phyloP scores from a whole-genome alignment of 2,888 invertebrate species.

The Abrostola tripartita region DNA sequence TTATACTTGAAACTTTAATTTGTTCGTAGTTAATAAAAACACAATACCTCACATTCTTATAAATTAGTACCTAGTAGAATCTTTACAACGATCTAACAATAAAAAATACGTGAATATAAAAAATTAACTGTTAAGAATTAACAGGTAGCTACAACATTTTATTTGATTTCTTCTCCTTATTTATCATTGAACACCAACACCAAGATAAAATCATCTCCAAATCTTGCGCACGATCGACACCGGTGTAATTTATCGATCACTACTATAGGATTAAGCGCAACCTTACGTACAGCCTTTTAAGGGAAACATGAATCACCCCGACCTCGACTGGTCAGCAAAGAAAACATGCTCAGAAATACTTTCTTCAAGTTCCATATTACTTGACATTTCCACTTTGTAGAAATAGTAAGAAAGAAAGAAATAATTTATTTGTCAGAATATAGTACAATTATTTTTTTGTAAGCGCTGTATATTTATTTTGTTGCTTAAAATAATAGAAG shows the following conservation, averaged over 20 bases:
- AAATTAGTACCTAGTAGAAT: too few species aligned
- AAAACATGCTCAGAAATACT: slow-evolving; percentile 64
- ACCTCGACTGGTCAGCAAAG: slow-evolving; percentile 57
- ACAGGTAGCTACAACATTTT: not conserved
- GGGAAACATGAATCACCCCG: slow-evolving; percentile 66
- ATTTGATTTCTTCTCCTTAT: not conserved
- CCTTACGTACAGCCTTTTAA: slow-evolving; percentile 57
- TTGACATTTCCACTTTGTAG: slow-evolving; percentile 15
- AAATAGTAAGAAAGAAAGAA: too few species aligned
- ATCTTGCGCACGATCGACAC: slow-evolving; percentile 34
- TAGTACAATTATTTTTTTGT: too few species aligned
- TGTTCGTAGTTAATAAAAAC: too few species aligned
- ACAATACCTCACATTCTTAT: too few species aligned
- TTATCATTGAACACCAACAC: slow-evolving; percentile 3
- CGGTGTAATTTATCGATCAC: slow-evolving; percentile 28
- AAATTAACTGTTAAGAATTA: not conserved
- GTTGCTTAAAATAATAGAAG: too few species aligned
- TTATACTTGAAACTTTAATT: too few species aligned
- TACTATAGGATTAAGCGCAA: slow-evolving; percentile 43
- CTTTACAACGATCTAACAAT: too few species aligned
- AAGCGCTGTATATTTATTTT: too few species aligned
- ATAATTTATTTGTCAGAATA: too few species aligned
- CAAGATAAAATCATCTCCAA: slow-evolving; percentile 12
- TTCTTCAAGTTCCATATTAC: slow-evolving; percentile 54
- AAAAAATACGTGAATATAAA: not conserved